Conservation (phyloP, 2,797 vertebrate species). For the Mormyrus hasselquistii region DNA sequence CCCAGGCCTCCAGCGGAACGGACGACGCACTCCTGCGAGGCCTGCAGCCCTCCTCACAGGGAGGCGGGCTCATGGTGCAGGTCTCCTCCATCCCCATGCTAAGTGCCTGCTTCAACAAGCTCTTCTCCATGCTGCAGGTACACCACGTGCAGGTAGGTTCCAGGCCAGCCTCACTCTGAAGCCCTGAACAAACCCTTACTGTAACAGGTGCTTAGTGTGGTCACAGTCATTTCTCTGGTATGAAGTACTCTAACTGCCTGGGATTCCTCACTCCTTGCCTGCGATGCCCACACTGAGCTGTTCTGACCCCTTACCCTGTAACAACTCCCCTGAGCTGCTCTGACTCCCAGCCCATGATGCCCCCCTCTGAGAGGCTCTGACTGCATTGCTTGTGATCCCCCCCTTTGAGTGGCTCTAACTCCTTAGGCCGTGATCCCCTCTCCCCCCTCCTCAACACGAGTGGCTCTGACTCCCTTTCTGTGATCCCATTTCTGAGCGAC, state of each 20-base stretch:
- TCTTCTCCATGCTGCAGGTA: constrained; percentile 96
- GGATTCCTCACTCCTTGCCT: background rate
- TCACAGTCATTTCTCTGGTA: background rate
- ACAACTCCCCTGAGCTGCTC: background rate
- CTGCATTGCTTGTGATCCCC: background rate
- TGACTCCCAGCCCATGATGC: background rate
- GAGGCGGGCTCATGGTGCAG: constrained; percentile 70
- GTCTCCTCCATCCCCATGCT: constrained; percentile 91
- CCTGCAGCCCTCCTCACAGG: constrained; percentile 73
- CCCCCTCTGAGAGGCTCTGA: background rate
- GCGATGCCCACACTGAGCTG: background rate
- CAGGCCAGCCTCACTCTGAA: background rate
- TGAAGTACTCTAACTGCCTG: background rate
- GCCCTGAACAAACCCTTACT: background rate
- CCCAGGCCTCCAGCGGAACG: constrained; percentile 82
- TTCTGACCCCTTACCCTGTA: background rate
- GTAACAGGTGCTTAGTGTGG: background rate
- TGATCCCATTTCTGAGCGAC: background rate
- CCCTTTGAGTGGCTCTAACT: background rate
- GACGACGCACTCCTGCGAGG: constrained; percentile 88
- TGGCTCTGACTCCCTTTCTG: background rate
- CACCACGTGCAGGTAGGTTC: constrained; percentile 90
- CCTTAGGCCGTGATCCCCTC: background rate
- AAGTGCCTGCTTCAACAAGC: constrained; percentile 95
- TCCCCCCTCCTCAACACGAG: background rate